Evolutionary conservation across 2,888 invertebrate species (phyloP).

Genomic region (Dolomedes plantarius): DNA sequence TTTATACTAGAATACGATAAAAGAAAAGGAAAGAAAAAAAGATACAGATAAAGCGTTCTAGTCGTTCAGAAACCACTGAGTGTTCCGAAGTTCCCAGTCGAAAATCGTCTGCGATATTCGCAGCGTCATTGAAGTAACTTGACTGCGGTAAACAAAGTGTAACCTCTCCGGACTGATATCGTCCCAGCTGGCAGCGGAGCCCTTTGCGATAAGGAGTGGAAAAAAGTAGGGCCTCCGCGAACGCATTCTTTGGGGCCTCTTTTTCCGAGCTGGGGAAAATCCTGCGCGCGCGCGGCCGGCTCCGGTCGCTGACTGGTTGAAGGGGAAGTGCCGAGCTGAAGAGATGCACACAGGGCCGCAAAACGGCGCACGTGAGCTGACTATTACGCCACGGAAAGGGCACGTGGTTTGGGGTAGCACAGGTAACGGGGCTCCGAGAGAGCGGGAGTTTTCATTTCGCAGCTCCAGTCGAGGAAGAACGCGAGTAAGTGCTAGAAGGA

Average conservation of each 20-base stretch:
- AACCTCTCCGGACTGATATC: background rate
- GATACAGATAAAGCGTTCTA: too few relatives aligned
- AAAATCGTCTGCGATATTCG: background rate
- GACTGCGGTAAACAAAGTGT: background rate
- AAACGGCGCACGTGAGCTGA: background rate
- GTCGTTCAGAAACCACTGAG: background rate
- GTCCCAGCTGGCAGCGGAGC: background rate
- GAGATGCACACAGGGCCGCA: background rate
- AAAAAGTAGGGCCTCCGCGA: background rate
- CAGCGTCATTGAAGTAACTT: background rate
- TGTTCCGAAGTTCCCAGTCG: background rate
- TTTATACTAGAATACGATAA: too few relatives aligned
- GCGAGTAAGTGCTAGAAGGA: too few relatives aligned
- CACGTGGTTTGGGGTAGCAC: background rate
- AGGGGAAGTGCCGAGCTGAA: background rate
- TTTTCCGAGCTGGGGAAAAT: background rate
- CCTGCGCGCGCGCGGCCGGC: slow-evolving; percentile 11
- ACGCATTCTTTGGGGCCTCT: background rate
- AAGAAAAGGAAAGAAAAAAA: too few relatives aligned
- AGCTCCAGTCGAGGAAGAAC: too few relatives aligned
- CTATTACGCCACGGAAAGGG: background rate
- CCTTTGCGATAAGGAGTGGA: slow-evolving; percentile 1
- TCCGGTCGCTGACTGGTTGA: slow-evolving; percentile 11
- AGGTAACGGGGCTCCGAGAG: background rate
- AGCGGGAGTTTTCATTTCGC: too few relatives aligned